Percentiles rank a stretch among this genome's conserved stretches.
Evolutionary conservation across 2,797 vertebrate genomes (phyloP).

Genomic region (Neosilurus mollespiculum): DNA sequence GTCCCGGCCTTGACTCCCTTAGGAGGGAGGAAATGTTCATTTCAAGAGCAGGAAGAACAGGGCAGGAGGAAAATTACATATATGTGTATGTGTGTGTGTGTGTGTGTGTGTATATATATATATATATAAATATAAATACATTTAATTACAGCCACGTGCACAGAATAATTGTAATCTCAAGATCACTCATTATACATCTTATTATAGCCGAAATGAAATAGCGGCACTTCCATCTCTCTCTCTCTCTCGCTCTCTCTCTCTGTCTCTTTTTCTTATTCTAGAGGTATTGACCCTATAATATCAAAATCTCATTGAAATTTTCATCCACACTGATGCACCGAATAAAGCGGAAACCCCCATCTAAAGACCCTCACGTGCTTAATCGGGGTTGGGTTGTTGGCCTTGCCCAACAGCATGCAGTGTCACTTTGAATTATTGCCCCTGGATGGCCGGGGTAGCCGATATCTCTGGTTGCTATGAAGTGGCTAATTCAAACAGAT

Average conservation of each 20-base stretch:
- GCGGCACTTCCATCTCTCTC: background rate
- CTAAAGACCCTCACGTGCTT: background rate
- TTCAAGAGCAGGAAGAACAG: slow-evolving; percentile 42
- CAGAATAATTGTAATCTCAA: no score
- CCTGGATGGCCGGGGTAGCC: slow-evolving; percentile 39
- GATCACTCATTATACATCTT: background rate
- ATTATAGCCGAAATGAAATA: background rate
- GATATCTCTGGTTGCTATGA: slow-evolving; percentile 52
- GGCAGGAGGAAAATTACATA: background rate
- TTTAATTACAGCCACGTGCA: background rate
- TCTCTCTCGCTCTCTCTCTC: no score
- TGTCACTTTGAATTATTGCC: slow-evolving; percentile 46
- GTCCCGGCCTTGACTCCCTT: slow-evolving; percentile 54
- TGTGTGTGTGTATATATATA: background rate
- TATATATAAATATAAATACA: no score
- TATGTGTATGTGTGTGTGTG: background rate
- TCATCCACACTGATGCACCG: background rate
- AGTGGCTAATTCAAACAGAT: slow-evolving; percentile 52
- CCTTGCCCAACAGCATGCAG: slow-evolving; percentile 17
- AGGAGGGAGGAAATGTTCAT: slow-evolving; percentile 59
- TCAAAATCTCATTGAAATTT: background rate
- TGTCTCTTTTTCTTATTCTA: no score
- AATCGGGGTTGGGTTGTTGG: slow-evolving; percentile 18
- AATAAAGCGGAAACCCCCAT: background rate
- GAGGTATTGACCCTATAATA: background rate